phyloP scores from a whole-genome alignment of 2,113 vertebrate genomes.

The Grammomys surdaster region DNA sequence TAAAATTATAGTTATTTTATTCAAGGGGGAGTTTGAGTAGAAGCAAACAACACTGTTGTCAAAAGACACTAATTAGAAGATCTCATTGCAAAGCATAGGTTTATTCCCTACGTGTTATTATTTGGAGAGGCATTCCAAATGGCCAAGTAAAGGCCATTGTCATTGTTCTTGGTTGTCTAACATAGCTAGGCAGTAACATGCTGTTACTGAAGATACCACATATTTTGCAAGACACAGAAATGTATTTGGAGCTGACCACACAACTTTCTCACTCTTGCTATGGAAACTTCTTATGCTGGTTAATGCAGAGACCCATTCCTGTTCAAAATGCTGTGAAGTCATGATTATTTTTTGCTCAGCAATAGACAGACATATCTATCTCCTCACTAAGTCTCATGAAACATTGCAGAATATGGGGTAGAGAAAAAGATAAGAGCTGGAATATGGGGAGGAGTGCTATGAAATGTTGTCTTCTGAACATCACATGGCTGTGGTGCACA shows the following conservation, averaged over 20 bases:
- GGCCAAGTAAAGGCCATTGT: no score
- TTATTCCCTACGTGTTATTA: not conserved
- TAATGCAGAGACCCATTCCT: not conserved
- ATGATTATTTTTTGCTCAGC: not conserved
- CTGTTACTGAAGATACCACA: not conserved
- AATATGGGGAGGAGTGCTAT: no score
- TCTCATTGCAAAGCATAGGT: not conserved
- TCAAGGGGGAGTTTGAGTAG: not conserved
- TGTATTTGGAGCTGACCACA: not conserved
- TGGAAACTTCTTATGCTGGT: not conserved
- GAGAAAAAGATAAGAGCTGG: not conserved
- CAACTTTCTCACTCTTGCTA: not conserved
- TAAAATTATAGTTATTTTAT: not conserved
- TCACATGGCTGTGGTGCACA: not conserved
- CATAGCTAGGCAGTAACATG: not conserved
- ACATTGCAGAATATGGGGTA: not conserved
- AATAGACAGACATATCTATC: fast-evolving
- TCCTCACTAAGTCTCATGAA: not conserved
- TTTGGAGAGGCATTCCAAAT: not conserved
- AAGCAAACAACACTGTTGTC: not conserved
- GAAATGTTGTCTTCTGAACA: not conserved
- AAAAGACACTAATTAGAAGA: not conserved
- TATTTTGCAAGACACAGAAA: not conserved
- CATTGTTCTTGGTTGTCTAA: not conserved
- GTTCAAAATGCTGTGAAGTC: not conserved